These are phyloP conservation scores for Ormyrus rosae DNA, from an alignment of 2,888 invertebrate species.

Conservation along the genomic window DNA sequence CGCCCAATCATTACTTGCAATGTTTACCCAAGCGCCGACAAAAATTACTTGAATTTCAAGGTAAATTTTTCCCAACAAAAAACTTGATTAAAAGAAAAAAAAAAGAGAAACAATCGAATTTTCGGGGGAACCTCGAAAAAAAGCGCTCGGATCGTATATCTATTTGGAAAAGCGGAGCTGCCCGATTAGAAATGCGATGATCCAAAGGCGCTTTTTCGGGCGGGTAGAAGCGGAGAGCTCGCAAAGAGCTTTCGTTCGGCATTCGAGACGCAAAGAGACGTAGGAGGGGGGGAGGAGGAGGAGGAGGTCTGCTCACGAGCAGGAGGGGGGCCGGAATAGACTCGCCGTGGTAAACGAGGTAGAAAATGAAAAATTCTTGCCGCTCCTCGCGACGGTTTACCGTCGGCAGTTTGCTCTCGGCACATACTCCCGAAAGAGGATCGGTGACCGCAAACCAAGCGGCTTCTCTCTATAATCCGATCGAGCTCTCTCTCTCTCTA, in stretches of 20 bases:
- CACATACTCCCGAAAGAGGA: conserved; percentile 14
- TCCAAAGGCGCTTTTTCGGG: conserved; percentile 47
- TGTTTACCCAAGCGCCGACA: no score
- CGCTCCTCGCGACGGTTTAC: conserved; percentile 16
- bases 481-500: conserved; percentile 1
- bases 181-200: conserved; percentile 40
- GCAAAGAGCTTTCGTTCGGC: no score
- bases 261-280: no score
- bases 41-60: no score
- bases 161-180: background rate
- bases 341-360: conserved; percentile 34
- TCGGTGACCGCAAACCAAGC: conserved; percentile 23
- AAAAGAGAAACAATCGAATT: no score
- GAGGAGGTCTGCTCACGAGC: background rate
- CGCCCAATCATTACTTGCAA: no score
- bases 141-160: no score
- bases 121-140: no score
- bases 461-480: conserved; percentile 43
- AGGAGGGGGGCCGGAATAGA: background rate
- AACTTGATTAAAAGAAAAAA: no score
- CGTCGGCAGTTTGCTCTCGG: background rate
- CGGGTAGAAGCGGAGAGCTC: background rate
- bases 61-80: no score
- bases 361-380: conserved; percentile 55
- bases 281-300: no score